Conservation (phyloP, 2,888 invertebrate species). For the Xestia c-nigrum region DNA sequence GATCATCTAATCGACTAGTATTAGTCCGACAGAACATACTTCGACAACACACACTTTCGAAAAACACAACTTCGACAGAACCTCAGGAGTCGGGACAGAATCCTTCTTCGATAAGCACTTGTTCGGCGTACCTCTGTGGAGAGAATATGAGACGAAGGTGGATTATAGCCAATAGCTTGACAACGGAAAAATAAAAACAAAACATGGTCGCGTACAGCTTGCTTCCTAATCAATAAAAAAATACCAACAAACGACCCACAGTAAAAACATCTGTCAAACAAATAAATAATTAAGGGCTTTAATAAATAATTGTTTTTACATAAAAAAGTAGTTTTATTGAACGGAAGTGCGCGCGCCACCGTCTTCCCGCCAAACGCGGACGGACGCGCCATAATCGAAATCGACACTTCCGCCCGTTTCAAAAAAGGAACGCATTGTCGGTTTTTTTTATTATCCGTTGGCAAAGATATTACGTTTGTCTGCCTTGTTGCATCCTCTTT, state of each 20-base stretch:
- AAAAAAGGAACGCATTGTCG: slow-evolving; percentile 78
- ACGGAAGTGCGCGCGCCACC: slow-evolving; percentile 76
- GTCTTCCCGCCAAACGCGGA: slow-evolving; percentile 79
- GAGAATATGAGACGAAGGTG: too few relatives aligned
- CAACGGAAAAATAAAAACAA: neutral
- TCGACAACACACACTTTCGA: too few relatives aligned
- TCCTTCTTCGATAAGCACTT: too few relatives aligned
- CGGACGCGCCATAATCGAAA: slow-evolving; percentile 81
- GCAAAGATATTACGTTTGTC: slow-evolving; percentile 65
- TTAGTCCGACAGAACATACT: too few relatives aligned
- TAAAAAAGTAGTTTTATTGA: slow-evolving; percentile 62
- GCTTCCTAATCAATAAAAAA: slow-evolving; percentile 6
- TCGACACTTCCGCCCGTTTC: slow-evolving; percentile 79
- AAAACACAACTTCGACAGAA: too few relatives aligned
- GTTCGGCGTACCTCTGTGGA: too few relatives aligned
- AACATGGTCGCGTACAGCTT: neutral
- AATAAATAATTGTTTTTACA: slow-evolving; percentile 44
- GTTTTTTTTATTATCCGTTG: slow-evolving; percentile 71
- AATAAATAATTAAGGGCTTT: slow-evolving; percentile 43
- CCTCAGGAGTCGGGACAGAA: too few relatives aligned
- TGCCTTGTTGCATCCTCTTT: slow-evolving; percentile 62
- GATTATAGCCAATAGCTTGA: too few relatives aligned
- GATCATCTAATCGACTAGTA: too few relatives aligned
- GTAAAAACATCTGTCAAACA: slow-evolving; percentile 52
- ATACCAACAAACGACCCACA: slow-evolving; percentile 1